Conservation (phyloP, 2,113 vertebrate genomes). For the Dicaeum eximium region DNA sequence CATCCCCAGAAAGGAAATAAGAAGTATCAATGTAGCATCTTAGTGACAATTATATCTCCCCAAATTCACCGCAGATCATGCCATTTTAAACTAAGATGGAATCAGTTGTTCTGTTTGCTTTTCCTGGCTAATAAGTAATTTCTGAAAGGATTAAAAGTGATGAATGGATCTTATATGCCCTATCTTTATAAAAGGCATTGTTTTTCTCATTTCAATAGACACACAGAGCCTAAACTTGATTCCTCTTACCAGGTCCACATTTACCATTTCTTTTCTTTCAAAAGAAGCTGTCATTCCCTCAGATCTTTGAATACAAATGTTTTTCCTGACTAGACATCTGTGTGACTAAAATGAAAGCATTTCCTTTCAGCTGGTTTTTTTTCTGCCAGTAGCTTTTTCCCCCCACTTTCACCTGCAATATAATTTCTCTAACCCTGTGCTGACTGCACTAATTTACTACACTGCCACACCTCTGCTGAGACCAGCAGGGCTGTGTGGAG, state of each 20-base stretch:
- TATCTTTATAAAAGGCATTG: background rate
- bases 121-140: background rate
- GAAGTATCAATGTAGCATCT: background rate
- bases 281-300: background rate
- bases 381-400: background rate
- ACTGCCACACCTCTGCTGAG: background rate
- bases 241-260: background rate
- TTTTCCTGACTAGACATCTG: background rate
- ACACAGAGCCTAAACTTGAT: background rate
- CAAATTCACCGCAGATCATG: background rate
- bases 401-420: background rate
- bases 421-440: background rate
- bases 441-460: background rate
- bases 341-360: background rate
- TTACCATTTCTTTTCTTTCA: background rate
- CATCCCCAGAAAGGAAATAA: background rate
- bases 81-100: background rate
- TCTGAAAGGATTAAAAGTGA: constrained; percentile 1
- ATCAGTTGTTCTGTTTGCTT: background rate
- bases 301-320: background rate
- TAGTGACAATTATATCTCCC: background rate
- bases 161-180: background rate
- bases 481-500: background rate
- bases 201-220: background rate
- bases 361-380: background rate